phyloP scores from a whole-genome alignment of 2,797 vertebrate species.

The Steatocranus sp. region DNA sequence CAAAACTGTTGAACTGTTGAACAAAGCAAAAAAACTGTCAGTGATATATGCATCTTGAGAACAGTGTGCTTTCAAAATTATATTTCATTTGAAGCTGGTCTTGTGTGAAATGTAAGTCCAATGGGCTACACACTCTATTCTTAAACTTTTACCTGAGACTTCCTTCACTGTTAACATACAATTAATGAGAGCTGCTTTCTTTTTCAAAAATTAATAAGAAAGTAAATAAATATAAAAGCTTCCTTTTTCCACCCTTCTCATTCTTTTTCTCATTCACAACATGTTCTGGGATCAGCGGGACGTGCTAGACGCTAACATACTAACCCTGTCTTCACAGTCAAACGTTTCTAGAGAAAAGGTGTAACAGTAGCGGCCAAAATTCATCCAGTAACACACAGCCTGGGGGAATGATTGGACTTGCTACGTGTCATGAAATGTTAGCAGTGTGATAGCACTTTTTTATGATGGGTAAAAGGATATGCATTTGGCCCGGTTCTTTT shows the following conservation, averaged over 20 bases:
- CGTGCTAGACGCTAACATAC: not conserved
- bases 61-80: not conserved
- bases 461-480: conserved; percentile 31
- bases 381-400: conserved; percentile 34
- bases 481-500: not conserved
- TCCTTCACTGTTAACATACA: not conserved
- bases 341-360: conserved; percentile 4
- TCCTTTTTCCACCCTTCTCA: not conserved
- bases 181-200: not conserved
- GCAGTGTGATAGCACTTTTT: conserved; percentile 14
- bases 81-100: not conserved
- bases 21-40: not conserved
- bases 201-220: not conserved
- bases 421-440: conserved; percentile 25
- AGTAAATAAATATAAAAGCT: not conserved
- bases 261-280: not conserved
- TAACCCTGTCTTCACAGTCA: conserved; percentile 21
- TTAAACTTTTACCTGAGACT: not conserved
- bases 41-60: not conserved
- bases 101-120: not conserved
- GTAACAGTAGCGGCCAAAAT: conserved; percentile 41
- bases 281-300: not conserved
- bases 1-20: not conserved
- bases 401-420: conserved; percentile 16
- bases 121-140: not conserved